Evolutionary conservation across 2,113 vertebrate genomes (phyloP).

Genomic region (Siniperca chuatsi): DNA sequence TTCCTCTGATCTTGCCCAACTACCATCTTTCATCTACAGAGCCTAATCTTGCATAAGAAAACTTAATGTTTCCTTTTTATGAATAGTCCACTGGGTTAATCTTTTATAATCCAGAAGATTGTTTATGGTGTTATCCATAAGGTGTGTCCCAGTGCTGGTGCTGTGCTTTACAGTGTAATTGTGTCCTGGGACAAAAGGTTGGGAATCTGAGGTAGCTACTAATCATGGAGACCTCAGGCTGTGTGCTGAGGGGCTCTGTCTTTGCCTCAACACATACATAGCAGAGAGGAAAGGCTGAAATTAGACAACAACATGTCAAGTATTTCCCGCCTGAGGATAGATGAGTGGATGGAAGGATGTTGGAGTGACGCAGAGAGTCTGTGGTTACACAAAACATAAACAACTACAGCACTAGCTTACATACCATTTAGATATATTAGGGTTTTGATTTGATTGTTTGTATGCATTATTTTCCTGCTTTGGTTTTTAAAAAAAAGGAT

Average conservation of each 20-base stretch:
- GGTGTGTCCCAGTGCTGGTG: slow-evolving; percentile 20
- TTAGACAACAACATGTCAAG: slow-evolving; percentile 80
- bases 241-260: slow-evolving; percentile 36
- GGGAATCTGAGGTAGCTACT: slow-evolving; percentile 62
- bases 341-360: slow-evolving; percentile 76
- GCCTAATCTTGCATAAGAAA: slow-evolving; percentile 32
- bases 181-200: slow-evolving; percentile 61
- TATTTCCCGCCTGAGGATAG: slow-evolving; percentile 71
- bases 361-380: slow-evolving; percentile 65
- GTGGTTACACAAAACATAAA: slow-evolving; percentile 48
- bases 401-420: slow-evolving; percentile 4
- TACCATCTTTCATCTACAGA: slow-evolving; percentile 17
- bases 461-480: neutral
- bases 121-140: slow-evolving; percentile 25
- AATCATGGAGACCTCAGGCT: slow-evolving; percentile 66
- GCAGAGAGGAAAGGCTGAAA: slow-evolving; percentile 70
- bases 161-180: slow-evolving; percentile 63
- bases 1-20: slow-evolving; percentile 52
- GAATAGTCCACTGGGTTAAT: neutral
- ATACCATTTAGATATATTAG: slow-evolving; percentile 8
- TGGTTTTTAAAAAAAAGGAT: slow-evolving; percentile 2
- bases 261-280: slow-evolving; percentile 52
- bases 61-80: slow-evolving; percentile 18
- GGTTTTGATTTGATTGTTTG: neutral
- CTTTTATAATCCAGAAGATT: slow-evolving; percentile 23